Percentiles rank a stretch among this genome's conserved stretches.
These are phyloP conservation scores for Caenorhabditis sinica DNA, from an alignment of 2,888 invertebrate genomes.

Conservation along the genomic window DNA sequence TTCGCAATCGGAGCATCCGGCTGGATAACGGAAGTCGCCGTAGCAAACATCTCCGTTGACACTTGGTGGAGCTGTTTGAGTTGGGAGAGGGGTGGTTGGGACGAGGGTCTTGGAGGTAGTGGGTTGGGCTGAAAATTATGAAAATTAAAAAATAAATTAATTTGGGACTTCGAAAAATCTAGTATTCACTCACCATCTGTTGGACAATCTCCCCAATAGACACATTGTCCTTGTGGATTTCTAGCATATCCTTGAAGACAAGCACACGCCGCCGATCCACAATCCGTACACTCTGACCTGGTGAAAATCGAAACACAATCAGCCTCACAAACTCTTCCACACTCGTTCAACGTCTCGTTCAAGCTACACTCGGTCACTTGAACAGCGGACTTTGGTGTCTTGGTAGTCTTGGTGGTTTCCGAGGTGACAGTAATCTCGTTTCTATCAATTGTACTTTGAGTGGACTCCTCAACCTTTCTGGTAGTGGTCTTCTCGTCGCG, in stretches of 20 bases:
- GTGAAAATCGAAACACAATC: constrained; percentile 82
- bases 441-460: constrained; percentile 47
- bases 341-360: constrained; percentile 83
- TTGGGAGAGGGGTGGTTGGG: constrained; percentile 25
- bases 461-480: constrained; percentile 18
- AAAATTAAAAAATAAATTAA: too few relatives aligned
- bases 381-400: constrained; percentile 35
- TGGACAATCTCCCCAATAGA: constrained; percentile 83
- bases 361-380: constrained; percentile 71
- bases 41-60: constrained; percentile 79
- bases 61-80: constrained; percentile 53
- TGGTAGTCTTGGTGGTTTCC: constrained; percentile 23
- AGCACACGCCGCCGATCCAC: constrained; percentile 78
- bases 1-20: constrained; percentile 81
- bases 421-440: constrained; percentile 41
- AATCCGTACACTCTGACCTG: constrained; percentile 80
- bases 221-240: constrained; percentile 73
- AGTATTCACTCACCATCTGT: constrained; percentile 50
- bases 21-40: constrained; percentile 83
- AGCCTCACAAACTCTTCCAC: constrained; percentile 82
- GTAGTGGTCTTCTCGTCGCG: constrained; percentile 45
- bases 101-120: constrained; percentile 10
- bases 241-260: constrained; percentile 82
- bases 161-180: not conserved
- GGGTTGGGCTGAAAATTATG: constrained; percentile 18